Conservation (phyloP, 2,888 invertebrate species). For the Dicyrtoma fusca region DNA sequence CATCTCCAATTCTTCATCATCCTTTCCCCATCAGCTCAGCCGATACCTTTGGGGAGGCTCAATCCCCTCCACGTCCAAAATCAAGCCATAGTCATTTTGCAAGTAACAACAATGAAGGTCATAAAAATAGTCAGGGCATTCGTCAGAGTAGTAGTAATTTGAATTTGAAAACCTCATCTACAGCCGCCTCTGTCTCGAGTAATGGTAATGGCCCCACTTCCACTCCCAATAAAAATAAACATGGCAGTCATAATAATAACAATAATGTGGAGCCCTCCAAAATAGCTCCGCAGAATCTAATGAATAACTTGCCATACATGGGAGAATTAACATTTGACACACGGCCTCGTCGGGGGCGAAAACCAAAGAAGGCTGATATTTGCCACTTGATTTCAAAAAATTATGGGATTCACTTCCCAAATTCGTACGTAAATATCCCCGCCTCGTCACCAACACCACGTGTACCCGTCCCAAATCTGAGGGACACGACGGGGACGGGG, state of each 20-base stretch:
- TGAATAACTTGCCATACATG: constrained; percentile 78
- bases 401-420: constrained; percentile 68
- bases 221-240: neutral
- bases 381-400: constrained; percentile 90
- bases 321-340: constrained; percentile 86
- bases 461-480: constrained; percentile 7
- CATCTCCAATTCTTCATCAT: too few species aligned
- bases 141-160: too few species aligned
- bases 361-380: constrained; percentile 90
- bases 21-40: too few species aligned
- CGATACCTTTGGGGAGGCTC: too few species aligned
- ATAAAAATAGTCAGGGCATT: too few species aligned
- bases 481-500: neutral
- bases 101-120: too few species aligned
- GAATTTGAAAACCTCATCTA: too few species aligned
- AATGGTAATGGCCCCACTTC: neutral
- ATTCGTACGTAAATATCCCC: constrained; percentile 48
- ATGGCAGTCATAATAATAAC: neutral
- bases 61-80: too few species aligned
- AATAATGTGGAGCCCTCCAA: neutral
- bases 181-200: neutral
- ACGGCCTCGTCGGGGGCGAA: constrained; percentile 81
- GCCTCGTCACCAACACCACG: constrained; percentile 41
- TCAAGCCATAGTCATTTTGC: too few species aligned
- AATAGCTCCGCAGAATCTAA: constrained; percentile 40